phyloP scores from a whole-genome alignment of 2,888 invertebrate species.

The Melinaea menophilus region DNA sequence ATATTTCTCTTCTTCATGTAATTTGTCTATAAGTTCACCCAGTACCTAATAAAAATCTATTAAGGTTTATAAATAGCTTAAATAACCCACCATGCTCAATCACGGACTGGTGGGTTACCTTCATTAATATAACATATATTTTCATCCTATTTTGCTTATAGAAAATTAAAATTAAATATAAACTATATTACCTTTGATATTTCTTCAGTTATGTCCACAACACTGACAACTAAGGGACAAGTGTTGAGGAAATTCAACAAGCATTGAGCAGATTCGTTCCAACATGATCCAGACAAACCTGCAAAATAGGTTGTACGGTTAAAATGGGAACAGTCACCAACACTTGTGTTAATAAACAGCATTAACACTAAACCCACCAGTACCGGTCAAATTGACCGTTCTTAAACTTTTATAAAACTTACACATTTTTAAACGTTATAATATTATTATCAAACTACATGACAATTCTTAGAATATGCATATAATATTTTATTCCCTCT shows the following conservation, averaged over 20 bases:
- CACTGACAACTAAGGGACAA: constrained; percentile 39
- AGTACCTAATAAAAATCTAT: constrained; percentile 44
- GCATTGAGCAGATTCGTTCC: constrained; percentile 53
- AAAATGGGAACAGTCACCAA: not conserved
- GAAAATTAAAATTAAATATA: not conserved
- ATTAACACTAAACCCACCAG: no score
- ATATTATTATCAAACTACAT: no score
- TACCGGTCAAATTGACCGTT: no score
- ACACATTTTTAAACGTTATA: no score
- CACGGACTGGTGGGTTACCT: not conserved
- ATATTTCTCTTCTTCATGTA: constrained; percentile 61
- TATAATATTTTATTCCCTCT: no score
- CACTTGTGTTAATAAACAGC: not conserved
- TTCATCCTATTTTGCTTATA: not conserved
- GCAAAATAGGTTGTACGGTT: constrained; percentile 19
- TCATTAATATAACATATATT: no score
- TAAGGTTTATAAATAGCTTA: not conserved
- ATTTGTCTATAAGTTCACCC: constrained; percentile 52
- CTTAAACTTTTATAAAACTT: no score
- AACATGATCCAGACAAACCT: constrained; percentile 43
- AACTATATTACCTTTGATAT: constrained; percentile 49
- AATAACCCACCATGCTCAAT: no score
- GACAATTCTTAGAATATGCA: no score
- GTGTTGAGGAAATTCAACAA: constrained; percentile 44
- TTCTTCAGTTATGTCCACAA: constrained; percentile 48